phyloP scores from a whole-genome alignment of 1,140 invertebrate species.

The Drosophila teissieri region DNA sequence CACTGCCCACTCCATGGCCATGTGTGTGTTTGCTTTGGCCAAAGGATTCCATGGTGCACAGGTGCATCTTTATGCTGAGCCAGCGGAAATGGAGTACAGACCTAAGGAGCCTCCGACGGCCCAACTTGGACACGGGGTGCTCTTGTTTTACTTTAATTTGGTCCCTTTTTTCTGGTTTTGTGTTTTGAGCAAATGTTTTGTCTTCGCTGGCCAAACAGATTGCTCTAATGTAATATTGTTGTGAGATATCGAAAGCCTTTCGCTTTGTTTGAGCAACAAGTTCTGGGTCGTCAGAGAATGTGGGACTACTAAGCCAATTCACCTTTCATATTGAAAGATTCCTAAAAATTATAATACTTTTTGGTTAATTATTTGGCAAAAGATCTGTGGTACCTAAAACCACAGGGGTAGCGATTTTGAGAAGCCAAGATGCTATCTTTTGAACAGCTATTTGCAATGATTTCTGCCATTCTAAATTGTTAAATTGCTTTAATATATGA shows the following conservation, averaged over 20 bases:
- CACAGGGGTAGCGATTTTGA: too few relatives aligned
- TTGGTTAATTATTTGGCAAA: too few relatives aligned
- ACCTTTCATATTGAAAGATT: background rate
- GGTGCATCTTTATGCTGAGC: conserved; percentile 71
- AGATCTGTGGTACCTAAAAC: too few relatives aligned
- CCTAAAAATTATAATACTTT: background rate
- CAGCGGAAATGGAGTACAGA: conserved; percentile 57
- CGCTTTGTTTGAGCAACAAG: conserved; percentile 63
- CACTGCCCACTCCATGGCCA: conserved; percentile 4
- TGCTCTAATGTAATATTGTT: conserved; percentile 68
- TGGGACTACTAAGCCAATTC: conserved; percentile 22
- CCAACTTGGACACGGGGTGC: conserved; percentile 46
- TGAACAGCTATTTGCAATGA: too few relatives aligned
- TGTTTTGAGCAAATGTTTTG: conserved; percentile 72
- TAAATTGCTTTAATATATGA: too few relatives aligned
- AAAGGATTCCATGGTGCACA: conserved; percentile 77
- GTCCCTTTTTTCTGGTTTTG: conserved; percentile 26
- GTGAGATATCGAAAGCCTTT: conserved; percentile 22
- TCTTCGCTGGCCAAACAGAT: conserved; percentile 64
- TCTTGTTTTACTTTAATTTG: conserved; percentile 76
- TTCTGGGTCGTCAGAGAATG: conserved; percentile 15
- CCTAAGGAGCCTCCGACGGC: conserved; percentile 15
- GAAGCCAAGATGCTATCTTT: too few relatives aligned
- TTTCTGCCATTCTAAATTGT: too few relatives aligned
- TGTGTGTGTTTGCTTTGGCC: conserved; percentile 23